Conservation (phyloP, 2,113 vertebrate genomes). For the Lanius collurio region DNA sequence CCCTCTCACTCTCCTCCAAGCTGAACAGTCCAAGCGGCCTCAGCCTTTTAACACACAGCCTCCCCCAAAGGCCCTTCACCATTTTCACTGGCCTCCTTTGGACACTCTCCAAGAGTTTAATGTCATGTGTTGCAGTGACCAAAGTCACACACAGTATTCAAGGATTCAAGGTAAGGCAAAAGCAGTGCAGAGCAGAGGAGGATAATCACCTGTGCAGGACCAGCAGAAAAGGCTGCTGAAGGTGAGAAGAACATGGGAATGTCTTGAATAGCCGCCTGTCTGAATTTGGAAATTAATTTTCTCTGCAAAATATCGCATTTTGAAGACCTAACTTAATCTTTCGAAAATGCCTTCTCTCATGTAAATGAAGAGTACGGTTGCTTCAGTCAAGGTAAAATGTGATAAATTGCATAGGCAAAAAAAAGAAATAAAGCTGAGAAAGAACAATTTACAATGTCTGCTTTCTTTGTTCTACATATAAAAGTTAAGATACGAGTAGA, state of each 20-base stretch:
- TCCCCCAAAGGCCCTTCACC: not conserved
- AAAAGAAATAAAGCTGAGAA: not conserved
- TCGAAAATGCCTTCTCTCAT: not conserved
- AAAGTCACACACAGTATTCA: not conserved
- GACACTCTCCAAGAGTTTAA: not conserved
- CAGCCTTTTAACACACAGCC: rapidly evolving
- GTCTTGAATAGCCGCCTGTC: not conserved
- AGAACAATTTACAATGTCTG: not conserved
- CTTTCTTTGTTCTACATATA: not conserved
- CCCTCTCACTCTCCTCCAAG: not conserved
- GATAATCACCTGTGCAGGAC: not conserved
- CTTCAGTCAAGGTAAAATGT: not conserved
- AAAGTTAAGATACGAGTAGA: not conserved
- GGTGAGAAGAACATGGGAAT: not conserved
- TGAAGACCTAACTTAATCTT: not conserved
- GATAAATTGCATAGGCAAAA: not conserved
- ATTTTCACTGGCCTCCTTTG: not conserved
- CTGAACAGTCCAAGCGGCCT: not conserved
- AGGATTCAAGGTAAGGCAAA: not conserved
- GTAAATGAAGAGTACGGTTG: not conserved
- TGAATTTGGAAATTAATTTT: not conserved
- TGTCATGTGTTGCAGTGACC: not conserved
- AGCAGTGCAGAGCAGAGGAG: not conserved
- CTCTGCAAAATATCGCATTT: not conserved
- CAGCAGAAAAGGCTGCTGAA: not conserved